These are phyloP conservation scores for Spilosoma lubricipeda DNA, from an alignment of 2,888 invertebrate genomes.

Conservation along the genomic window DNA sequence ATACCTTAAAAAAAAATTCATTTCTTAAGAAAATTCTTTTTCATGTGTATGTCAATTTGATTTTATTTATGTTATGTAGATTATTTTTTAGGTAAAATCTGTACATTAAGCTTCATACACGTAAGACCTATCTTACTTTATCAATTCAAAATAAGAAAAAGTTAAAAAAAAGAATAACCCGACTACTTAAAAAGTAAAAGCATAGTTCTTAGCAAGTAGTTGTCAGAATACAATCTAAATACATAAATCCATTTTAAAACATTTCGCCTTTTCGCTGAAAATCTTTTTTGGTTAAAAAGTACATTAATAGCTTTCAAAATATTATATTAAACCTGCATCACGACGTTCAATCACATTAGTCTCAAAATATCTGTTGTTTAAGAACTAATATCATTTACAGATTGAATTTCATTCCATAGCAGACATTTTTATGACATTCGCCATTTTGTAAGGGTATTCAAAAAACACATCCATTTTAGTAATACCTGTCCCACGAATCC, in stretches of 20 bases:
- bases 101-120: neutral
- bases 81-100: neutral
- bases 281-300: neutral
- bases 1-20: too few relatives aligned
- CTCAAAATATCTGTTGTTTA: neutral
- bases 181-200: too few relatives aligned
- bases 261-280: too few relatives aligned
- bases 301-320: neutral
- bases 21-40: too few relatives aligned
- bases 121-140: neutral
- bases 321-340: neutral
- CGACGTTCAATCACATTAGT: neutral
- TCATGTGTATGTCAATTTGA: neutral
- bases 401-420: neutral
- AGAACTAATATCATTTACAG: neutral
- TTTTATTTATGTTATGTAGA: neutral
- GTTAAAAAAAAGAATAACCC: too few relatives aligned
- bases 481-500: slow-evolving; percentile 50
- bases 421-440: neutral
- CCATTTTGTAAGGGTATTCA: slow-evolving; percentile 34
- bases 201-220: too few relatives aligned
- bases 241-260: too few relatives aligned
- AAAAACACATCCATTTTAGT: slow-evolving; percentile 25
- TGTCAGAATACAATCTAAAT: too few relatives aligned
- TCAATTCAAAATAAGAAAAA: neutral